Base-by-base conservation (phyloP, 2,113 vertebrate genomes). In the Dascyllus trimaculatus region DNA sequence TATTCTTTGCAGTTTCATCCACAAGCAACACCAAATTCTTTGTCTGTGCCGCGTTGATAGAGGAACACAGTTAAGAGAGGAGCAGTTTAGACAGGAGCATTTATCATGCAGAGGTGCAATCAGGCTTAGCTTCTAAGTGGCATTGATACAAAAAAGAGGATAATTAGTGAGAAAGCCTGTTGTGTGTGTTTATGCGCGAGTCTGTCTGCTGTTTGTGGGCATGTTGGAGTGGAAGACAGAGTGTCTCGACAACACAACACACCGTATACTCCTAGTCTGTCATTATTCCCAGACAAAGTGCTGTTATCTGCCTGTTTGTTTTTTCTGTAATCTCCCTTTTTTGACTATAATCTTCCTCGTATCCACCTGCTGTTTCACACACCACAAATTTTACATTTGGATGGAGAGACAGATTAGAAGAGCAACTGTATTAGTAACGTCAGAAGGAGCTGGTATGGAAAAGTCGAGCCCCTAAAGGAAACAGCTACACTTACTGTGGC, bases 101-200 rank as follows among this genome's bases (percentile, higher is more conserved):
- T 77, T 59, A 82, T 89, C 86, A 85, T 51, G 69, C 69, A 54
- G 85, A 59, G 71, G 63, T 65, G 68, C 77, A 84, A 81, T 89
- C 74, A 85, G 79, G 40, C 78, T 58, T 9, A 26, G 32, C 51
- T 69, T 58, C 58, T 73, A 56, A 77, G 71, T 80, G 60, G 7
- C 77, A 68, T 0, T 48, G 82, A 63, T 26, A 81, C 68, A 64
- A 67, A 49, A 76, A 73, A 24, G 11, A 58, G 22, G 52, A 58
- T 83, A 81, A 87, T 87, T 82, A 72, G n/a, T 18, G 19, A 57
- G 65, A 70, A 69, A 67, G 75, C 72, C 71, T 60, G 67, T 85
- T 79, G 72, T 71, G 46, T 71, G 75, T 74, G 56, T 84, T 80
- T 56, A 51, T 4, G 11, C 45, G n/a, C 11, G 19, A 75, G 72